phyloP scores from a whole-genome alignment of 2,113 vertebrate genomes.

The Paracanthobrama guichenoti region DNA sequence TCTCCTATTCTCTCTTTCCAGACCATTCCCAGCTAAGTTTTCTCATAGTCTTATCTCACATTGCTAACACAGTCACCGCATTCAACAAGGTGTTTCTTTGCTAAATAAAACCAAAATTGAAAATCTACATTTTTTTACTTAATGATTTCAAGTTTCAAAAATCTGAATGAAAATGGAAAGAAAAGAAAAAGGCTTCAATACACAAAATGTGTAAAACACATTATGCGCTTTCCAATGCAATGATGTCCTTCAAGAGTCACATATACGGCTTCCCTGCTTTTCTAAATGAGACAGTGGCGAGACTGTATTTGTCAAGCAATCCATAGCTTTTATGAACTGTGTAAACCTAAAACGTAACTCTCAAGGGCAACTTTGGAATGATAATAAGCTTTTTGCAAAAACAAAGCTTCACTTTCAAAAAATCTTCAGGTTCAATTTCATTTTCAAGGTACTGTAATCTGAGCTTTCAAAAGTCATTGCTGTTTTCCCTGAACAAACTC shows the following conservation, averaged over 20 bases:
- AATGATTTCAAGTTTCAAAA: neutral
- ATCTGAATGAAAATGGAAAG: neutral
- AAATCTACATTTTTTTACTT: neutral
- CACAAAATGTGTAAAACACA: constrained; percentile 9
- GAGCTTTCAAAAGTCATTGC: constrained; percentile 21
- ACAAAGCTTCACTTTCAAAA: neutral
- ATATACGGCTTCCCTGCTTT: neutral
- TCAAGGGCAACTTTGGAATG: constrained; percentile 11
- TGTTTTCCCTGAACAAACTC: constrained; percentile 41
- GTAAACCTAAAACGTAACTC: neutral
- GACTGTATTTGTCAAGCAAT: neutral
- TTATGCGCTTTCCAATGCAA: neutral
- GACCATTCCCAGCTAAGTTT: constrained; percentile 11
- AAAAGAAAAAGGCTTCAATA: neutral
- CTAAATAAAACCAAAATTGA: neutral
- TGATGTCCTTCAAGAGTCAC: neutral
- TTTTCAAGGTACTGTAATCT: constrained; percentile 37
- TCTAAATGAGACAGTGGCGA: neutral
- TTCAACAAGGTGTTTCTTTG: constrained; percentile 19
- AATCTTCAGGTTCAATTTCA: neutral
- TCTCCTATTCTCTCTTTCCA: constrained; percentile 1
- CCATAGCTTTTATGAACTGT: neutral
- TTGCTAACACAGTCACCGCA: constrained; percentile 13
- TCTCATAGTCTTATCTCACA: constrained; percentile 22
- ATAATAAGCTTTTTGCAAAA: constrained; percentile 6